These are phyloP conservation scores for Hesperophylax magnus DNA, from an alignment of 1,140 invertebrate species.

Conservation along the genomic window DNA sequence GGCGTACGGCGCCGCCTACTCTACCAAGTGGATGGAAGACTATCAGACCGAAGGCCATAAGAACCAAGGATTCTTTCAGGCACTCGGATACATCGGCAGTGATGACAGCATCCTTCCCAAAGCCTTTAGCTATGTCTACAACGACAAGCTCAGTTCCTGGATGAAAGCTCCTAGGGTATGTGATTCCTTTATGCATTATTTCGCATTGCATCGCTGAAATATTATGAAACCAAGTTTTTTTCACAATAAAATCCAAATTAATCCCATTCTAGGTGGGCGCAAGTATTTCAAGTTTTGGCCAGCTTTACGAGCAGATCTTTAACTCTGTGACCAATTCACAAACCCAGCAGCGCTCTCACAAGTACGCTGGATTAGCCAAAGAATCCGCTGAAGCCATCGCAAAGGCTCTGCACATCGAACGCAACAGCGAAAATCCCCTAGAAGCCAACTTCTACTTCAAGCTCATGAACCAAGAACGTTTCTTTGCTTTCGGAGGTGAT, in stretches of 20 bases:
- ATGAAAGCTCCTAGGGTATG: constrained; percentile 62
- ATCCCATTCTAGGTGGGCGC: constrained; percentile 54
- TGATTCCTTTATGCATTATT: no score
- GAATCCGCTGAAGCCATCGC: constrained; percentile 69
- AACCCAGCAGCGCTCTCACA: neutral
- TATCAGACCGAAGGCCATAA: constrained; percentile 62
- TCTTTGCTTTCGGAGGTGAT: constrained; percentile 72
- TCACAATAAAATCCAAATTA: neutral
- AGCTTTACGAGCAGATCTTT: constrained; percentile 65
- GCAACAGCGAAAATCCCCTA: constrained; percentile 68
- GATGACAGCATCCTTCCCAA: constrained; percentile 72
- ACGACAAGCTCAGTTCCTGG: constrained; percentile 66
- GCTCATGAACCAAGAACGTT: constrained; percentile 64
- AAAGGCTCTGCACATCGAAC: constrained; percentile 72
- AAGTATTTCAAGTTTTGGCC: constrained; percentile 70
- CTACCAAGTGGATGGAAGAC: constrained; percentile 64
- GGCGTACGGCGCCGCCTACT: constrained; percentile 69
- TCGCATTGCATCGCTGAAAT: no score
- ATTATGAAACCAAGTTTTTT: no score
- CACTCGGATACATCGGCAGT: constrained; percentile 70
- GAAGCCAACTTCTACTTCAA: constrained; percentile 71
- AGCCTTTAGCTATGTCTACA: constrained; percentile 62
- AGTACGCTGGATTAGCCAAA: constrained; percentile 26
- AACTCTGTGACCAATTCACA: constrained; percentile 53
- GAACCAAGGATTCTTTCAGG: constrained; percentile 63